Base-by-base conservation (phyloP, 2,888 invertebrate genomes). In the Pegoplata infirma region DNA sequence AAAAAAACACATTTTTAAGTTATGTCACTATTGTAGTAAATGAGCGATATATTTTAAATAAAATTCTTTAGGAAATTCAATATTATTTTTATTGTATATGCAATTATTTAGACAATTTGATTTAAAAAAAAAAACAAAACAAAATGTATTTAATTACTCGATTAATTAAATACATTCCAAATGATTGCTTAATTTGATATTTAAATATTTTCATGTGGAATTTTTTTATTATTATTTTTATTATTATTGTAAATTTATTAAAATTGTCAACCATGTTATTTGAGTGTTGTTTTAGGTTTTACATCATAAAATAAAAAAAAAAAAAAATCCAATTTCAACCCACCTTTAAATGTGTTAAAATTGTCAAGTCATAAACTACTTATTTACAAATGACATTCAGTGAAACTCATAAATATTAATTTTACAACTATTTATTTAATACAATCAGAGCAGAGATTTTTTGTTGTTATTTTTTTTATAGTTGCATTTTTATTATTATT, bases 321-420 rank as follows among this genome's bases (percentile, higher is more conserved):
- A 25, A 25, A 25, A 25, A 40, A 12, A n/a, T 32, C 32, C 10
- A 32, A n/a, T 32, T 32, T 32, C 36, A 44, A 53, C 53, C 71
- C 71, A 61, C 71, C 28, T 61, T 46, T 32, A 63, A 63, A 71
- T 46, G 71, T 71, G 71, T 55, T 61, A 61, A 55, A 61, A 53
- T 61, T 71, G 53, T 71, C 46, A 61, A 53, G 53, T 71, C 19
- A 71, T 71, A 61, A 71, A 71, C 36, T 40, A n/a, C 36, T 40
- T n/a, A 40, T 40, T 40, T 40, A 40, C 36, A 40, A 40, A 40
- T 40, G n/a, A 40, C 36, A 40, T 40, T 40, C 36, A 40, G 36
- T 40, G n/a, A 40, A 40, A 40, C 36, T 40, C n/a, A 40, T 40
- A 40, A 40, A 40, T 40, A 40, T 40, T 40, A n/a, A 40, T 40